These are phyloP conservation scores for Proteles cristata DNA, from an alignment of 2,113 vertebrate genomes.

Conservation along the genomic window DNA sequence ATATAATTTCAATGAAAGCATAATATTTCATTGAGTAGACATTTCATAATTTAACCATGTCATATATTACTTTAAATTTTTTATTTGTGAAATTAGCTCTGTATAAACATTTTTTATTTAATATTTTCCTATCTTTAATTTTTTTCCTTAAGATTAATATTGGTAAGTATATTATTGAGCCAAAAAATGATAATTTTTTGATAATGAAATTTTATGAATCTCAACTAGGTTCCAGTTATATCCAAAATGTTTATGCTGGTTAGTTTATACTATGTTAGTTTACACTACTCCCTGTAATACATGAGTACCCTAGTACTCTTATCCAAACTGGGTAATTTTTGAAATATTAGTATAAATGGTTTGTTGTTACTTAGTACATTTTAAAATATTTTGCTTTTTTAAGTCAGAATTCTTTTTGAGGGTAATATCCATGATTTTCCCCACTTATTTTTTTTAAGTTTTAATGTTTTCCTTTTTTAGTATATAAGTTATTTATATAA, in stretches of 20 bases:
- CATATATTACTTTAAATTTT: not conserved
- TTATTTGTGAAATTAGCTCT: not conserved
- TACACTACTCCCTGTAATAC: not conserved
- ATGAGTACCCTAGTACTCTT: not conserved
- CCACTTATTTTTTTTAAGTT: not conserved
- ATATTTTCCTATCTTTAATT: not conserved
- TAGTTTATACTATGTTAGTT: not conserved
- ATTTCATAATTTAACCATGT: not conserved
- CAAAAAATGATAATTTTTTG: not conserved
- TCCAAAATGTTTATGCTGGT: not conserved
- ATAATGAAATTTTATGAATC: not conserved
- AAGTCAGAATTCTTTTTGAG: not conserved
- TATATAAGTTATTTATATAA: not conserved
- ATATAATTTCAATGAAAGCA: not conserved
- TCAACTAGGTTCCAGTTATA: not conserved
- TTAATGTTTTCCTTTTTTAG: not conserved
- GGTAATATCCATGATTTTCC: not conserved
- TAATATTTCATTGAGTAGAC: not conserved
- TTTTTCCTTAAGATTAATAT: not conserved
- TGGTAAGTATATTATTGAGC: not conserved
- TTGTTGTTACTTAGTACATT: not conserved
- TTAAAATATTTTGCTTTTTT: not conserved
- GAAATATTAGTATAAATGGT: not conserved
- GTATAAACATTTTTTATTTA: not conserved
- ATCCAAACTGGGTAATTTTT: not conserved